Evolutionary conservation across 2,888 invertebrate species (phyloP), one percentile per base, ranked within the genome.

Genomic region (Lymantria dispar): DNA sequence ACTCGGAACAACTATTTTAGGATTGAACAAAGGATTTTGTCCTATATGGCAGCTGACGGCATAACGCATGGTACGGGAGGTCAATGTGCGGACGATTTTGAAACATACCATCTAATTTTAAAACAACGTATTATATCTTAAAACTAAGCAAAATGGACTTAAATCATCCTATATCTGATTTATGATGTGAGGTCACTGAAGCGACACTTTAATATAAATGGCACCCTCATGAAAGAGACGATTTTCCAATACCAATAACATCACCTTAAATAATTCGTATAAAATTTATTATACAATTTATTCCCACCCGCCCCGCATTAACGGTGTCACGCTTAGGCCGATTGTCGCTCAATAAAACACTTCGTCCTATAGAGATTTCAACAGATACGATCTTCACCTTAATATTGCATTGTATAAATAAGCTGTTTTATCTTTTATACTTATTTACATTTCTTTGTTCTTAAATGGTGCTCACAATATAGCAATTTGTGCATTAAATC

Each of bases 341-440:
- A 74, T 75, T 68, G 66, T 68, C 68, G 71, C 68, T 66, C 75
- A 71, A 82, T 82, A 80, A 81, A 81, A 78, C 78, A 79, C 76
- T 76, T 75, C 78, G 58, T 78, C 73, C 70, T 76, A 78, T 76
- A 70, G 72, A 74, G 70, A 76, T 76, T 70, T 53, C 55, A 58
- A 52, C 60, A 69, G 79, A 80, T 80, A 77, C 68, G 68, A 80
- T 78, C 78, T 73, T 22, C 22, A 67, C 64, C 54, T 59, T 64
- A 70, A 67, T 69, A 69, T 59, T 78, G 78, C 77, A 77, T 78
- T 74, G 74, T 67, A 71, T 72, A 72, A 74, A 74, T 74, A 74
- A 78, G 69, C 60, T 52, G 60, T 68, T 69, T 65, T 67, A 67
- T 70, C 62, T 70, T 56, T 56, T 70, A 65, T 75, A 76, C 79